Evolutionary conservation across 37 sponge, comb jelly and placozoan species (phyloP), one percentile per base, ranked within the genome.

Genomic region (Lycopodina hypogea): DNA sequence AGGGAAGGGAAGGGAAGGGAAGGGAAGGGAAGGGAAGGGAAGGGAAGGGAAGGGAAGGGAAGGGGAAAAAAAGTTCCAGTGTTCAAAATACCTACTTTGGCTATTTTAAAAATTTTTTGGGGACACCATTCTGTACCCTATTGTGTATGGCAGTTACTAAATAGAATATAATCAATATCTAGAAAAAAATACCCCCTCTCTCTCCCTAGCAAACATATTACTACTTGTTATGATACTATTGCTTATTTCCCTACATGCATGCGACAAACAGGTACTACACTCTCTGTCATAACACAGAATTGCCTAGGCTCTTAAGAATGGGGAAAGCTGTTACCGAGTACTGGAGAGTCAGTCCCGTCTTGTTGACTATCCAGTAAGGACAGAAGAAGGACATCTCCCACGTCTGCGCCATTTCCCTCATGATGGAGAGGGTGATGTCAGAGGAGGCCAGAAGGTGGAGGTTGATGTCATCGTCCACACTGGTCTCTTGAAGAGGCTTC

Each of bases 321-420:
- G n/a, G n/a, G n/a, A n/a, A n/a, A n/a, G n/a, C 9, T 45, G 63
- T 63, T 6, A 92, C 84, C 50, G 56, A 35, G 50, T 92, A 95
- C 35, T 95, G 74, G 21, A 95, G 77, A 0, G 81, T 83, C 23
- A 89, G 37, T 0, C 74, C 73, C 0, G 93, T 83, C 77, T 95
- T 95, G 77, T 95, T 95, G 37, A 92, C 73, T 19, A 95, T 77
- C 96, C 93, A 92, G 75, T 92, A 91, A 8, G 84, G 87, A 80
- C 81, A 70, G 72, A 56, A 95, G 40, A 95, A 12, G 29, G 75
- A 68, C 19, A 93, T 56, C 29, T 83, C 76, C 76, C 82, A 85
- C 0, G 90, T 63, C 1, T 80, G 81, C 45, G 61, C 77, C 15
- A 79, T 55, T 69, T 79, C 83, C 41, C 75, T 79, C 29, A 33